phyloP scores from a whole-genome alignment of 2,113 vertebrate genomes.

The Nothoprocta pentlandii region DNA sequence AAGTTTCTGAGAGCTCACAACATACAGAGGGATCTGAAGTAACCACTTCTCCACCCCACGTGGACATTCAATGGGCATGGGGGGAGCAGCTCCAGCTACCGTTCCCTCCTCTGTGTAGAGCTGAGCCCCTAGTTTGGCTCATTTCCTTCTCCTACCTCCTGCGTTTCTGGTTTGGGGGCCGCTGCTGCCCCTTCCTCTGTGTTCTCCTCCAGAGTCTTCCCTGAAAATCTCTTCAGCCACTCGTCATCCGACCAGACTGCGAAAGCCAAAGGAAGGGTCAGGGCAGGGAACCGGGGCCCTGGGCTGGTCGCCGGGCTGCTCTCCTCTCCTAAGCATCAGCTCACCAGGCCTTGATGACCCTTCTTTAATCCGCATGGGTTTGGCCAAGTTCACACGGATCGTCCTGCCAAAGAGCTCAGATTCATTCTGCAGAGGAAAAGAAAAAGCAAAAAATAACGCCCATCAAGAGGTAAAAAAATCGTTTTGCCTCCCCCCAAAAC shows the following conservation, averaged over 20 bases:
- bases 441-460: background rate
- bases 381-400: constrained; percentile 95
- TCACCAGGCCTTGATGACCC: constrained; percentile 95
- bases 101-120: background rate
- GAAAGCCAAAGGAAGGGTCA: background rate
- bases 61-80: background rate
- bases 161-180: constrained; percentile 74
- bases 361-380: constrained; percentile 97
- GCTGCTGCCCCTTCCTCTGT: constrained; percentile 82
- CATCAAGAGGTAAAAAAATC: background rate
- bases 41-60: background rate
- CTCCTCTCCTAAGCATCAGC: background rate
- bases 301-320: rapidly evolving
- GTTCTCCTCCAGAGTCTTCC: constrained; percentile 92
- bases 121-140: background rate
- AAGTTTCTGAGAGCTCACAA: background rate
- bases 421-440: constrained; percentile 84
- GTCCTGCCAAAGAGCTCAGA: constrained; percentile 96
- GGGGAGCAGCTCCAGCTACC: rapidly evolving
- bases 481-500: rapidly evolving
- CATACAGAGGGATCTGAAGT: background rate
- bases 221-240: constrained; percentile 98
- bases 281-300: background rate
- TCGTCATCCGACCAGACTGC: constrained; percentile 98
- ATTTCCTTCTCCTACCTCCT: constrained; percentile 80